A percentile compares a stretch with the other conserved stretches of the same genome.
phyloP scores from a whole-genome alignment of 1,140 invertebrate genomes.

The Drosophila kohkoa region DNA sequence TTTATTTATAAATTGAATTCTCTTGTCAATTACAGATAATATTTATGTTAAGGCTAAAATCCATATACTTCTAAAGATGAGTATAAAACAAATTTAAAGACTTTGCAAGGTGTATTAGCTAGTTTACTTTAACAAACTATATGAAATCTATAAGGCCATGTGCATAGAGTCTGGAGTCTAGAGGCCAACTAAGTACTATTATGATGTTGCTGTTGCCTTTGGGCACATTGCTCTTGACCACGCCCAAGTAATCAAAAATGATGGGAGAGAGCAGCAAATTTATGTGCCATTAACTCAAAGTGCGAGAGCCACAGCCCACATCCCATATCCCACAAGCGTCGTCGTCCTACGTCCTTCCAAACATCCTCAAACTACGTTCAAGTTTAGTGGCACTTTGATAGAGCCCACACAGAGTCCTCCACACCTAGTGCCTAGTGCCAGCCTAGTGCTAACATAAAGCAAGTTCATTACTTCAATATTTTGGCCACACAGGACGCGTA shows the following conservation, averaged over 20 bases:
- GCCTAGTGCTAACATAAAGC: constrained; percentile 42
- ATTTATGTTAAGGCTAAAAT: no score
- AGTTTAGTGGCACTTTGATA: constrained; percentile 59
- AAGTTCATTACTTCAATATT: constrained; percentile 81
- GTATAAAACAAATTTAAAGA: no score
- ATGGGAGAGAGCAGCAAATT: constrained; percentile 68
- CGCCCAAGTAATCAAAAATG: constrained; percentile 80
- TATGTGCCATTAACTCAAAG: constrained; percentile 82
- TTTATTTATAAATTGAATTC: no score
- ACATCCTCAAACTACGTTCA: constrained; percentile 30
- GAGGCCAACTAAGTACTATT: constrained; percentile 52
- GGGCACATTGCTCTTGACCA: constrained; percentile 34
- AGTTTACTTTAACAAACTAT: no score
- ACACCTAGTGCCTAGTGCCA: neutral
- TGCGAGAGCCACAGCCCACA: constrained; percentile 29
- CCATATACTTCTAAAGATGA: no score
- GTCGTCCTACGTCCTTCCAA: constrained; percentile 9
- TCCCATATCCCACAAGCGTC: no score
- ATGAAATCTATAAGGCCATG: neutral
- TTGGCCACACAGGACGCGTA: constrained; percentile 67
- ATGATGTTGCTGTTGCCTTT: constrained; percentile 44
- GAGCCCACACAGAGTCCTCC: constrained; percentile 18
- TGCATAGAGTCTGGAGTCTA: neutral
- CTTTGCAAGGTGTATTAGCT: no score
- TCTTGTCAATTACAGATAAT: no score